A percentile compares a stretch with the other conserved stretches of the same genome.
phyloP scores from a whole-genome alignment of 2,888 invertebrate species.

The Drosophila flavopinicola region DNA sequence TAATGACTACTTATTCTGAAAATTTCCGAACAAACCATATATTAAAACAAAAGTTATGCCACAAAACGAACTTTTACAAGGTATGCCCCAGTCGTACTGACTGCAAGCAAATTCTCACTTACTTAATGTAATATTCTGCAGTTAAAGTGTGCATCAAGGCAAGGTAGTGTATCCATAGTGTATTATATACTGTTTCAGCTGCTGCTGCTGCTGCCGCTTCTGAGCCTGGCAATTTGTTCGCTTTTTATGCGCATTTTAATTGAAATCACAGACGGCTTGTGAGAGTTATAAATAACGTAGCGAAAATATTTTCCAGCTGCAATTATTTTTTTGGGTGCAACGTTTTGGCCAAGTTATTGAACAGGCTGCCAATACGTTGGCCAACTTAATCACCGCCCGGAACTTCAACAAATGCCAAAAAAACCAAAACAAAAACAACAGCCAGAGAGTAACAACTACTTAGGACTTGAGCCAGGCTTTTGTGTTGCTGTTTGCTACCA shows the following conservation, averaged over 20 bases:
- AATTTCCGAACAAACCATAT: too few species aligned
- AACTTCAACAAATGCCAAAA: slow-evolving; percentile 75
- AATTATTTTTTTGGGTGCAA: slow-evolving; percentile 60
- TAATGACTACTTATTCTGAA: too few species aligned
- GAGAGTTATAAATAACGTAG: slow-evolving; percentile 53
- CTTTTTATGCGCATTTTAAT: slow-evolving; percentile 68
- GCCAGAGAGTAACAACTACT: slow-evolving; percentile 66
- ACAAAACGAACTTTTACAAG: not conserved
- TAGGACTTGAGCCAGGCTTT: slow-evolving; percentile 46
- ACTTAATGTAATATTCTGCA: slow-evolving; percentile 47
- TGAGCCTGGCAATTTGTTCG: slow-evolving; percentile 21
- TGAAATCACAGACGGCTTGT: slow-evolving; percentile 70
- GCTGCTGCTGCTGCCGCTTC: slow-evolving; percentile 1
- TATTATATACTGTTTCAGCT: slow-evolving; percentile 7
- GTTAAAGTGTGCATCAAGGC: slow-evolving; percentile 45
- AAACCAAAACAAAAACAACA: slow-evolving; percentile 23
- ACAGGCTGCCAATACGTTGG: slow-evolving; percentile 62
- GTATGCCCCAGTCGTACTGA: not conserved
- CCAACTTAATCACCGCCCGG: slow-evolving; percentile 71
- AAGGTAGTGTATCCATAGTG: slow-evolving; percentile 37
- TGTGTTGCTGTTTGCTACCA: slow-evolving; percentile 31
- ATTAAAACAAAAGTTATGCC: too few species aligned
- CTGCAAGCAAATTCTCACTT: not conserved
- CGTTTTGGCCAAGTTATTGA: slow-evolving; percentile 43
- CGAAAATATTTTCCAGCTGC: slow-evolving; percentile 49